phyloP scores from a whole-genome alignment of 2,797 vertebrate species.

The Somateria mollissima region DNA sequence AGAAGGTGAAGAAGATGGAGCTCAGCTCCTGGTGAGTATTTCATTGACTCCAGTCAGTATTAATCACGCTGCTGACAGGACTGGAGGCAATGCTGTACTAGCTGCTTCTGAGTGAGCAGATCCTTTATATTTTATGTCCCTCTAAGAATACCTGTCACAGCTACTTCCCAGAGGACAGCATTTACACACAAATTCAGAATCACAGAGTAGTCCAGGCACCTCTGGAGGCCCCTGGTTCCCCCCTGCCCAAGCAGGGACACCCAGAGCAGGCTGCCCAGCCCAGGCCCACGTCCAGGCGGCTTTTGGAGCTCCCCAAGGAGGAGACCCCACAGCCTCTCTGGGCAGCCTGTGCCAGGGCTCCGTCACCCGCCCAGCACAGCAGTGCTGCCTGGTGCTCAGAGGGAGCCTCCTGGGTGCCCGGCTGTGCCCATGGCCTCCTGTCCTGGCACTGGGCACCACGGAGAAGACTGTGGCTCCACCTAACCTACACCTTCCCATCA shows the following conservation, averaged over 20 bases:
- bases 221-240: neutral
- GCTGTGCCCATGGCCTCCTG: neutral
- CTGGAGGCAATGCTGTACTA: neutral
- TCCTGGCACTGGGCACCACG: neutral
- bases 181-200: neutral
- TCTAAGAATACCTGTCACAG: neutral
- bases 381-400: neutral
- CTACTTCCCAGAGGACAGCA: neutral
- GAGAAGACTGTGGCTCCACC: neutral
- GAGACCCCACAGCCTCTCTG: neutral
- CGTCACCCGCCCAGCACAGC: neutral
- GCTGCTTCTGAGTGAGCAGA: neutral
- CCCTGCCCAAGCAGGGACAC: neutral
- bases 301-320: neutral
- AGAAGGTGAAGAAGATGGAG: neutral
- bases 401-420: neutral
- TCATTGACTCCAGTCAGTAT: neutral
- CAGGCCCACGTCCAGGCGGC: neutral
- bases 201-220: neutral
- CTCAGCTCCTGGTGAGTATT: neutral
- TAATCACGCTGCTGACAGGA: neutral
- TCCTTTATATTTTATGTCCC: rapidly evolving
- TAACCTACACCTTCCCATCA: neutral
- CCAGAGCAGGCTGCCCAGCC: neutral
- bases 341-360: neutral